A percentile compares a stretch with the other conserved stretches of the same genome.
Evolutionary conservation across 2,797 vertebrate genomes (phyloP).

Genomic region (Loris lydekkerianus): DNA sequence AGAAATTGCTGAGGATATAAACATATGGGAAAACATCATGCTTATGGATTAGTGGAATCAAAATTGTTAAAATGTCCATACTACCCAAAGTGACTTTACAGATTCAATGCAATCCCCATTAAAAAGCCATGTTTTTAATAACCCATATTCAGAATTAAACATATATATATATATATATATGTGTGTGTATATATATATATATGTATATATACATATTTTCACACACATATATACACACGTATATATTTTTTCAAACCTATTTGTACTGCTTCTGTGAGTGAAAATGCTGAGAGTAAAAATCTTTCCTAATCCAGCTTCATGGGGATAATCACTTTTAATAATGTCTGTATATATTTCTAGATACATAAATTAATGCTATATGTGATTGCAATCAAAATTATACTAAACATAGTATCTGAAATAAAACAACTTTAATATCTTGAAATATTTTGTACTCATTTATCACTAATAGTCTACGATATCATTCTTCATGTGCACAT

Average conservation of each 20-base stretch:
- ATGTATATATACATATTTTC: too few relatives aligned
- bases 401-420: not conserved
- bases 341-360: not conserved
- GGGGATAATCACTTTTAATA: not conserved
- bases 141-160: constrained; percentile 8
- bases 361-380: not conserved
- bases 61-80: too few relatives aligned
- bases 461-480: not conserved
- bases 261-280: not conserved
- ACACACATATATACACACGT: not conserved
- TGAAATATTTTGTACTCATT: not conserved
- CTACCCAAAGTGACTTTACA: too few relatives aligned
- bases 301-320: not conserved
- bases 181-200: not conserved
- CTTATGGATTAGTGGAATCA: too few relatives aligned
- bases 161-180: not conserved
- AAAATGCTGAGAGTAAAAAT: not conserved
- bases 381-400: not conserved
- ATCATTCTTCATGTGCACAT: not conserved
- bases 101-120: too few relatives aligned
- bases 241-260: not conserved
- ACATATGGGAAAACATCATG: too few relatives aligned
- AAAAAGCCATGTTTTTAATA: not conserved
- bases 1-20: too few relatives aligned
- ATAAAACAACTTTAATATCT: not conserved